Evolutionary conservation across 2,888 invertebrate genomes (phyloP).

Genomic region (Glaucopsyche alexis): DNA sequence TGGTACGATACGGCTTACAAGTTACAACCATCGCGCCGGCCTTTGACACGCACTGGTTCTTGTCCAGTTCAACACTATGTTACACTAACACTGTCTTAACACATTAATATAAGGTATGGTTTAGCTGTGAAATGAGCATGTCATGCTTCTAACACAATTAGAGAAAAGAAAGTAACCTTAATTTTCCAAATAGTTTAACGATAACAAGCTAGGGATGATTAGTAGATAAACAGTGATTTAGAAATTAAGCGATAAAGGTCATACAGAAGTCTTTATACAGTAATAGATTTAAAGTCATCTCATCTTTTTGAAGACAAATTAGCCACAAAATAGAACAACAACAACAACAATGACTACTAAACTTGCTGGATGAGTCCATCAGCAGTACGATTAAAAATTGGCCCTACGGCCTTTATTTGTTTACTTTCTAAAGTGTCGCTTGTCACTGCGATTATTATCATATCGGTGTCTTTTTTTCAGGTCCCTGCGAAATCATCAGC

Average conservation of each 20-base stretch:
- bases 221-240: constrained; percentile 5
- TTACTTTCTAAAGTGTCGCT: constrained; percentile 50
- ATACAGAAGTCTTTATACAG: neutral
- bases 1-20: constrained; percentile 54
- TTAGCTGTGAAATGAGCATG: neutral
- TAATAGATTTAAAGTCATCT: too few species aligned
- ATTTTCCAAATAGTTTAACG: constrained; percentile 36
- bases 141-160: constrained; percentile 16
- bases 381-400: too few species aligned
- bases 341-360: neutral
- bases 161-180: constrained; percentile 22
- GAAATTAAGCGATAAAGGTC: neutral
- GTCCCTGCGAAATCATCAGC: constrained; percentile 53
- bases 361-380: neutral
- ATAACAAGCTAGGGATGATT: neutral
- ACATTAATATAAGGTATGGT: constrained; percentile 3
- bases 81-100: constrained; percentile 17
- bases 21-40: constrained; percentile 53
- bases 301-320: too few species aligned
- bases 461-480: constrained; percentile 59
- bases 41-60: constrained; percentile 66
- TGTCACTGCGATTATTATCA: constrained; percentile 39
- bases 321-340: too few species aligned
- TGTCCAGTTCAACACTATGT: constrained; percentile 33
- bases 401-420: neutral